Evolutionary conservation across 1,140 invertebrate species (phyloP).

Genomic region (Lysiphlebus fabarum): DNA sequence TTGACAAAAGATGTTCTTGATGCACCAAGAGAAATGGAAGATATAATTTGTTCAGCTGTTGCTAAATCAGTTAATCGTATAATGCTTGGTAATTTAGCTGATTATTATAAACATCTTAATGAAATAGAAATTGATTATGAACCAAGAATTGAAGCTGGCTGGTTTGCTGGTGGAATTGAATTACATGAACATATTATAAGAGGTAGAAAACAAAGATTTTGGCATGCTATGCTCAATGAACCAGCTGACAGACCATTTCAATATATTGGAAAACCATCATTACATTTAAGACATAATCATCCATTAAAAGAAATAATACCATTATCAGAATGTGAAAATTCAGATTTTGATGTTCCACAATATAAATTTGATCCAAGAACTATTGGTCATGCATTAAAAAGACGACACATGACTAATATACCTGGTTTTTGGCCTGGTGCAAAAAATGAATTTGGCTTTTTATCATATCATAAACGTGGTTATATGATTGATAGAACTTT

Average conservation of each 20-base stretch:
- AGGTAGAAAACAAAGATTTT: slow-evolving; percentile 28
- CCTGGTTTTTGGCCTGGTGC: slow-evolving; percentile 82
- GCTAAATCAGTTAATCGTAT: slow-evolving; percentile 68
- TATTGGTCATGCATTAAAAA: slow-evolving; percentile 55
- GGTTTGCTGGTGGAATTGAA: slow-evolving; percentile 68
- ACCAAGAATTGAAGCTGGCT: slow-evolving; percentile 75
- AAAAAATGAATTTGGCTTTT: slow-evolving; percentile 67
- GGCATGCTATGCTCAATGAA: slow-evolving; percentile 47
- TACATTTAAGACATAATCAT: slow-evolving; percentile 63
- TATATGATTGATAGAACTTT: slow-evolving; percentile 52
- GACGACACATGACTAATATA: slow-evolving; percentile 67
- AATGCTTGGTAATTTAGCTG: slow-evolving; percentile 58
- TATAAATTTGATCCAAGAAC: slow-evolving; percentile 60
- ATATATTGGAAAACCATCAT: slow-evolving; percentile 62
- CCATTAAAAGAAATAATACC: slow-evolving; percentile 65
- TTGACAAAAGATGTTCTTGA: slow-evolving; percentile 43
- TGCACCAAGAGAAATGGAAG: slow-evolving; percentile 32
- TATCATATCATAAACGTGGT: slow-evolving; percentile 69
- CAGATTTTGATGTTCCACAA: slow-evolving; percentile 56
- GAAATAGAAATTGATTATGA: slow-evolving; percentile 68
- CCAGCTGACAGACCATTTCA: slow-evolving; percentile 64
- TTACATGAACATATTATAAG: slow-evolving; percentile 53
- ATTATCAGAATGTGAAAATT: slow-evolving; percentile 57
- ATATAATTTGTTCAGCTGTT: slow-evolving; percentile 53
- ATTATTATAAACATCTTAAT: slow-evolving; percentile 60